Evolutionary conservation across 2,888 invertebrate genomes (phyloP).

Genomic region (Mongoloraphidia duomilia): DNA sequence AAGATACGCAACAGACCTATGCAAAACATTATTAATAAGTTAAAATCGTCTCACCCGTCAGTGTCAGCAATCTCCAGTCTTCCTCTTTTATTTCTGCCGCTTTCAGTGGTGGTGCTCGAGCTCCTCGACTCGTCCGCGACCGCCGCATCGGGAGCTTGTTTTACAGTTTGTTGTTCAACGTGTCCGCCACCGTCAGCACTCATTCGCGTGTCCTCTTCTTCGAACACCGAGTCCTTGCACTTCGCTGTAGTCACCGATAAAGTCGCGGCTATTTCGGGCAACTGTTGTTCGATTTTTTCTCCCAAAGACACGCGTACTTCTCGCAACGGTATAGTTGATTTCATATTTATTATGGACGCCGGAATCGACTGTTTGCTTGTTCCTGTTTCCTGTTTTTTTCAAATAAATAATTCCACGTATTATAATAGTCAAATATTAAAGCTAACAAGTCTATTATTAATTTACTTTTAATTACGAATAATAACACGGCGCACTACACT

Average conservation of each 20-base stretch:
- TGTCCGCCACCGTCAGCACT: constrained; percentile 48
- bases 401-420: too few species aligned
- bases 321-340: neutral
- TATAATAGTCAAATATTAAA: too few species aligned
- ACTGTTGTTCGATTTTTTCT: neutral
- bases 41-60: constrained; percentile 27
- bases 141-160: constrained; percentile 16
- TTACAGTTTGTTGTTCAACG: constrained; percentile 31
- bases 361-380: too few species aligned
- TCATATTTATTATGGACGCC: neutral
- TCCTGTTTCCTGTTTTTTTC: too few species aligned
- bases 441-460: too few species aligned
- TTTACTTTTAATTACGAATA: too few species aligned
- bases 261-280: neutral
- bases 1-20: too few species aligned
- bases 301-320: neutral
- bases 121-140: constrained; percentile 62
- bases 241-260: constrained; percentile 8
- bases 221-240: constrained; percentile 35
- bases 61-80: constrained; percentile 35
- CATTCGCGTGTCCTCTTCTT: constrained; percentile 64
- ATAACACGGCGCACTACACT: too few species aligned
- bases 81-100: constrained; percentile 32
- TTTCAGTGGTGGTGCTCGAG: constrained; percentile 64
- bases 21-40: neutral